A percentile compares a stretch with the other conserved stretches of the same genome.
These are phyloP conservation scores for Ascaphus truei DNA, from an alignment of 2,113 vertebrate species.

Conservation along the genomic window DNA sequence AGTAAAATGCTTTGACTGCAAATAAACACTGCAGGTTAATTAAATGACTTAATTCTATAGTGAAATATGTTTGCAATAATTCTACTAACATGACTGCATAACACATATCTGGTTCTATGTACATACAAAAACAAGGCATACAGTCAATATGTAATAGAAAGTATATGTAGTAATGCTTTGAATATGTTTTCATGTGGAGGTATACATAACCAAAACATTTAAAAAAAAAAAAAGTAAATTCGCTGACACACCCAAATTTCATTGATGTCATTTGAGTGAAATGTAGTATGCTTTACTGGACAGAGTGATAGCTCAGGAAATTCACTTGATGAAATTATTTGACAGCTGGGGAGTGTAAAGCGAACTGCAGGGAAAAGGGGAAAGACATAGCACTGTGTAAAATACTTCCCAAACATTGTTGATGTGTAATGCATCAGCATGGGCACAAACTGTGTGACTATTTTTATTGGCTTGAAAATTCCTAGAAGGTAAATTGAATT, in stretches of 20 bases:
- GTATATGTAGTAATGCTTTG: background rate
- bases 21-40: background rate
- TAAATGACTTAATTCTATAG: background rate
- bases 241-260: conserved; percentile 24
- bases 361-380: too few relatives aligned
- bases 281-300: conserved; percentile 20
- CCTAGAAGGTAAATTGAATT: too few relatives aligned
- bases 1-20: background rate
- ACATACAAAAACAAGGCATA: background rate
- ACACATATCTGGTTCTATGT: background rate
- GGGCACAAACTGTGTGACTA: too few relatives aligned
- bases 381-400: too few relatives aligned
- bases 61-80: background rate
- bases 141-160: background rate
- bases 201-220: background rate
- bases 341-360: background rate
- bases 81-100: background rate
- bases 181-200: conserved; percentile 14
- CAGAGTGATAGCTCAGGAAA: conserved; percentile 13
- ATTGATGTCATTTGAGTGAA: conserved; percentile 7
- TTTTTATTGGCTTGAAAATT: too few relatives aligned
- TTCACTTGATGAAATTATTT: background rate
- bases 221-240: conserved; percentile 12
- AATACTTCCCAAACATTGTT: too few relatives aligned
- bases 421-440: too few relatives aligned